Base-by-base conservation (phyloP, 2,113 vertebrate genomes). In the Marmota monax region DNA sequence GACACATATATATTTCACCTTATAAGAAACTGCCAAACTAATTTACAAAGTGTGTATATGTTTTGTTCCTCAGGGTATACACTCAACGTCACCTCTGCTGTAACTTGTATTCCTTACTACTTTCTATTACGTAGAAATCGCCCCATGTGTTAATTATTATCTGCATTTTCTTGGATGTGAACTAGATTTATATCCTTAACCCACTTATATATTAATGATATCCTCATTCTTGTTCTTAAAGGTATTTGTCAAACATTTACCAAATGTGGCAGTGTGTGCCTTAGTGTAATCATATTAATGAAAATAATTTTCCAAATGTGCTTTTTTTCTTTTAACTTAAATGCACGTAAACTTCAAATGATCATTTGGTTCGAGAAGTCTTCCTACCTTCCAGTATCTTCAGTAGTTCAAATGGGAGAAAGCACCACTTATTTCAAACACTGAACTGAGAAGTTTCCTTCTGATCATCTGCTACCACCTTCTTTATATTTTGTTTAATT, bases 361-460 rank as follows among this genome's bases (percentile, higher is more conserved):
- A 7, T 34, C 67, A 72, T 85, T 89, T 45, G 45, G 45, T 45
- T 53, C 37, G 22, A 76, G 14, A 56, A 34, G 10, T 53, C 20
- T 22, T 2, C 27, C 18, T n/a, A 20, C 10, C 56, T 92, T 88
- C 72, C 76, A 78, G 18, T 34, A 79, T 92, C 13, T 91, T n/a
- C 63, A 82, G 16, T 73, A 88, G 61, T 89, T 90, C 61, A 83
- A 61, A 87, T 79, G 74, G 83, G 56, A 83, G 69, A 95, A 84
- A 80, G 22, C 8, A 61, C 90, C 29, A 84, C 20, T 79, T 76
- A 76, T 51, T 94, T 94, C 20, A 67, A 85, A 84, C 37, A 63
- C 25, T 63, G 61, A 27, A 77, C 12, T 11, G 67, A 90, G 65
- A 79, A 87, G 86, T 94, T 80, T 80, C 42, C 20, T 84, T 87